phyloP scores from a whole-genome alignment of 2,113 vertebrate genomes.

The Eupsittula cactorum region DNA sequence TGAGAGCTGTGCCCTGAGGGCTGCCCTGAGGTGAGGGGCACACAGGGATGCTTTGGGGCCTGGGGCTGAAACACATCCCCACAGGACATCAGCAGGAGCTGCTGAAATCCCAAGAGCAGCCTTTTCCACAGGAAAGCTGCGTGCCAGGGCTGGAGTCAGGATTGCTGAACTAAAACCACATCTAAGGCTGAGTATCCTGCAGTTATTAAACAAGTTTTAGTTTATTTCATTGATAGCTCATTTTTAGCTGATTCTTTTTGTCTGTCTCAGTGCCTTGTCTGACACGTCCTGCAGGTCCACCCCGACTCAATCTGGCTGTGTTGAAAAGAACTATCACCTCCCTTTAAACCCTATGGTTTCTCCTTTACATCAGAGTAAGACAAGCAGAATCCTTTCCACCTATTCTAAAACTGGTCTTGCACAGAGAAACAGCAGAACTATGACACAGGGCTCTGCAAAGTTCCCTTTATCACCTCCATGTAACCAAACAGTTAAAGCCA shows the following conservation, averaged over 20 bases:
- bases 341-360: not conserved
- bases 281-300: not conserved
- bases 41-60: fast-evolving
- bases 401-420: not conserved
- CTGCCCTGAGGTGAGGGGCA: not conserved
- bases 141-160: fast-evolving
- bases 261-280: not conserved
- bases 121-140: not conserved
- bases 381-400: not conserved
- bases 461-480: not conserved
- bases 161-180: not conserved
- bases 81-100: fast-evolving
- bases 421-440: not conserved
- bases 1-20: fast-evolving
- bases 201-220: not conserved
- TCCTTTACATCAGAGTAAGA: not conserved
- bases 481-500: not conserved
- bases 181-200: not conserved
- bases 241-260: not conserved
- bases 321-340: not conserved
- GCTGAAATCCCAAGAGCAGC: fast-evolving
- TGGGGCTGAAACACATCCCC: too few species aligned
- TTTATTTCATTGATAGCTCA: not conserved
- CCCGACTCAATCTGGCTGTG: fast-evolving
- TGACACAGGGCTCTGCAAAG: not conserved